Evolutionary conservation across 2,797 vertebrate species (phyloP).

Genomic region (Cyprinella venusta): DNA sequence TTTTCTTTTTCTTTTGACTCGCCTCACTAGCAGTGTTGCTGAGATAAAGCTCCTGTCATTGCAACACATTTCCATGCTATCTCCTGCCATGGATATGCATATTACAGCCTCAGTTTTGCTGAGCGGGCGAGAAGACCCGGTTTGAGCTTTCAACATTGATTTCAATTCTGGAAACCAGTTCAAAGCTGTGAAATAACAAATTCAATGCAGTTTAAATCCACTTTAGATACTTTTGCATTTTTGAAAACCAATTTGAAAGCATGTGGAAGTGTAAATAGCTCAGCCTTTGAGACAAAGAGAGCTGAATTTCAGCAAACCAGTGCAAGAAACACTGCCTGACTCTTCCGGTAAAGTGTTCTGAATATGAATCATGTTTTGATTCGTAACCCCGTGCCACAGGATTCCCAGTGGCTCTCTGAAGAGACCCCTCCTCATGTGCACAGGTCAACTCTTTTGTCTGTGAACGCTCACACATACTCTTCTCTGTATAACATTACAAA

Average conservation of each 20-base stretch:
- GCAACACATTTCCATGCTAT: slow-evolving; percentile 63
- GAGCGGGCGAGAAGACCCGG: slow-evolving; percentile 12
- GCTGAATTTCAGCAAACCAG: neutral
- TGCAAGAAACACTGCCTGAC: neutral
- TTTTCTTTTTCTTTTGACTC: slow-evolving; percentile 44
- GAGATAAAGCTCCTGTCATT: slow-evolving; percentile 59
- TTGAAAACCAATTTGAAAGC: neutral
- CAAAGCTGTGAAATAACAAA: slow-evolving; percentile 42
- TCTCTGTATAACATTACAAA: slow-evolving; percentile 40
- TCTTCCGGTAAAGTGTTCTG: neutral
- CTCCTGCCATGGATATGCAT: slow-evolving; percentile 60
- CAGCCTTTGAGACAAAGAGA: neutral
- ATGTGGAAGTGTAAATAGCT: neutral
- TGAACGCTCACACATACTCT: slow-evolving; percentile 7
- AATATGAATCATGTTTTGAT: neutral
- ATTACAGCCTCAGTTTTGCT: slow-evolving; percentile 54
- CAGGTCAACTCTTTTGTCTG: slow-evolving; percentile 6
- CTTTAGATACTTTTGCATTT: neutral
- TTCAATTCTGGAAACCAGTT: slow-evolving; percentile 49
- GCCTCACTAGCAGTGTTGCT: slow-evolving; percentile 48
- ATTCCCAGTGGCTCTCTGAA: neutral
- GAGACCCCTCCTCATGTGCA: neutral
- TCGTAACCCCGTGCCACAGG: neutral
- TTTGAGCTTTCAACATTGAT: slow-evolving; percentile 37
- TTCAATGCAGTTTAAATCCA: slow-evolving; percentile 33